These are phyloP conservation scores for Bimastos eiseni DNA, from an alignment of 2,888 invertebrate genomes.

Conservation along the genomic window DNA sequence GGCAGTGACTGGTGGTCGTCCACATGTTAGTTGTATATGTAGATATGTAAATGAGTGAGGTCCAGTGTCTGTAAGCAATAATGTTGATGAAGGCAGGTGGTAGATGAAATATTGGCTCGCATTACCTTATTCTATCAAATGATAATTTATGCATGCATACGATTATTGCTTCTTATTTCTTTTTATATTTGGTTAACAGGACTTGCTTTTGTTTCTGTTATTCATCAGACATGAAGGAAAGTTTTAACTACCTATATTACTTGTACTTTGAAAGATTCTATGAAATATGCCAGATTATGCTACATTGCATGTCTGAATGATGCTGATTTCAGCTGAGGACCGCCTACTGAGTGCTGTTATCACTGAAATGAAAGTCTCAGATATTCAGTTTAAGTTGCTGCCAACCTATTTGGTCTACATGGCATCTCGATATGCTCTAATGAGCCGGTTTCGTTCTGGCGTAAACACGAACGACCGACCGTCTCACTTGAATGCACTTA, in stretches of 20 bases:
- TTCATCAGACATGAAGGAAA: background rate
- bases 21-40: background rate
- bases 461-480: conserved; percentile 63
- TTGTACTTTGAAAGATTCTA: background rate
- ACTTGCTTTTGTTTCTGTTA: background rate
- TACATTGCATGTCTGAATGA: background rate
- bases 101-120: background rate
- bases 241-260: background rate
- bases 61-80: background rate
- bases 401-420: conserved; percentile 96
- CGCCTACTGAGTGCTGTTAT: conserved; percentile 17
- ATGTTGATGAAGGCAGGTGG: background rate
- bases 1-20: background rate
- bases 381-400: conserved; percentile 82
- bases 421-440: conserved; percentile 85
- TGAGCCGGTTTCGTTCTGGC: conserved; percentile 66
- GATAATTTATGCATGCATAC: background rate
- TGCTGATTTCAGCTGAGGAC: background rate
- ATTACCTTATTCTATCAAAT: conserved; percentile 1
- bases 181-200: background rate
- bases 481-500: background rate
- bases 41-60: background rate
- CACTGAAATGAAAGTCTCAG: background rate
- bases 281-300: background rate
- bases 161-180: background rate